Base-by-base conservation (phyloP, 2,113 vertebrate species). In the Toxotes jaculatrix region DNA sequence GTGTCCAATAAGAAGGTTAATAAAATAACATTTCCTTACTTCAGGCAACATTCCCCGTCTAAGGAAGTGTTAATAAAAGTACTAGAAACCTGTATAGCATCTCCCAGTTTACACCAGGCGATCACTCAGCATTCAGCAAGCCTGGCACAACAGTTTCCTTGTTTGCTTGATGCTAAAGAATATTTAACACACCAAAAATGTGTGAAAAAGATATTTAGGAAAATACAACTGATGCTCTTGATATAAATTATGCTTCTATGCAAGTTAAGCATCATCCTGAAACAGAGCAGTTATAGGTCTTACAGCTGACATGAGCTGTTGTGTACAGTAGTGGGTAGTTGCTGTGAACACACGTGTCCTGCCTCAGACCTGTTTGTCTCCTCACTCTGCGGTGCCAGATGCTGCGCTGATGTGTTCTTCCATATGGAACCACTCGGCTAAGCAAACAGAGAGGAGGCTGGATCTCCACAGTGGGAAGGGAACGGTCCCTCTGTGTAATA, bases 361-460 rank as follows among this genome's bases (percentile, higher is more conserved):
- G 66, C 77, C 27, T 53, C 74, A 75, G 84, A 89, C 86, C 87
- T 85, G 86, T 87, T 92, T 91, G 80, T 87, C 85, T 90, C 83
- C 45, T 78, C 66, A 81, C 75, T 80, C 85, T 49, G 81, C 34
- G 13, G 75, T 85, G 71, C 90, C 94, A 94, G 88, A 95, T 92
- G 93, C 93, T 92, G 77, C 86, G 56, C 88, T 87, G 90, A 88
- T 88, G 88, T 87, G 84, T 80, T 78, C 77, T 55, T 93, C 85
- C 95, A 95, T 95, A 95, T 95, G 95, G 95, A 96, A 94, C 78
- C 94, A 95, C 94, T 95, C 84, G 75, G 79, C 89, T 93, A 93
- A 93, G 91, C 93, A 95, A 95, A 95, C 92, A 94, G 82, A 91
- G 83, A 93, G 82, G 77, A 93, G 91, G 86, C 91, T 87, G 81